A percentile compares a stretch with the other conserved stretches of the same genome.
Conservation (phyloP, 1,140 invertebrate species). For the Epicauta chinensis region DNA sequence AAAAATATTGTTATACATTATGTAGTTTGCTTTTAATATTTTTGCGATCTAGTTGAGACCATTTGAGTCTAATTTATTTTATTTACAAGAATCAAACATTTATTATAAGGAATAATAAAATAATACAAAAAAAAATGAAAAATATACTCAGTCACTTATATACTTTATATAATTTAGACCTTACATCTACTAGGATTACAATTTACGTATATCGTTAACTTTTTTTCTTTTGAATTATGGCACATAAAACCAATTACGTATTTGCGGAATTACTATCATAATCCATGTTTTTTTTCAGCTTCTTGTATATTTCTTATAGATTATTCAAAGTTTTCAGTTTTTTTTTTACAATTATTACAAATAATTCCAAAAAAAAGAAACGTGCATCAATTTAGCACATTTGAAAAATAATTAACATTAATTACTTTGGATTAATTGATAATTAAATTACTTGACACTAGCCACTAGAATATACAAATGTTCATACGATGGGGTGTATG, state of each 20-base stretch:
- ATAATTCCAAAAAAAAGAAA: slow-evolving; percentile 5
- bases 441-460: slow-evolving; percentile 32
- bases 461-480: slow-evolving; percentile 38
- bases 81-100: slow-evolving; percentile 1
- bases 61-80: no score
- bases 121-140: slow-evolving; percentile 6
- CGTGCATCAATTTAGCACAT: not conserved
- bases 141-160: slow-evolving; percentile 18
- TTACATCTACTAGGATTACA: slow-evolving; percentile 29
- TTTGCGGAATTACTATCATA: slow-evolving; percentile 7
- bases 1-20: slow-evolving; percentile 1
- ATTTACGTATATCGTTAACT: slow-evolving; percentile 35
- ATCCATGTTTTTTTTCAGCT: no score
- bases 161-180: slow-evolving; percentile 11
- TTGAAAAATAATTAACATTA: slow-evolving; percentile 28
- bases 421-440: slow-evolving; percentile 27
- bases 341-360: slow-evolving; percentile 2
- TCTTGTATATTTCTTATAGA: slow-evolving; percentile 23
- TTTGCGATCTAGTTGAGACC: no score
- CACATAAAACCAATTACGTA: slow-evolving; percentile 28
- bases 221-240: slow-evolving; percentile 24
- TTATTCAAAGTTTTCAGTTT: slow-evolving; percentile 10
- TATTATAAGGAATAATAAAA: slow-evolving; percentile 4
- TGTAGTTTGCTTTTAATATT: no score
- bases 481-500: no score